Percentiles rank a stretch among this genome's conserved stretches.
Conservation (phyloP, 2,888 invertebrate species). For the Diarsia rubi region DNA sequence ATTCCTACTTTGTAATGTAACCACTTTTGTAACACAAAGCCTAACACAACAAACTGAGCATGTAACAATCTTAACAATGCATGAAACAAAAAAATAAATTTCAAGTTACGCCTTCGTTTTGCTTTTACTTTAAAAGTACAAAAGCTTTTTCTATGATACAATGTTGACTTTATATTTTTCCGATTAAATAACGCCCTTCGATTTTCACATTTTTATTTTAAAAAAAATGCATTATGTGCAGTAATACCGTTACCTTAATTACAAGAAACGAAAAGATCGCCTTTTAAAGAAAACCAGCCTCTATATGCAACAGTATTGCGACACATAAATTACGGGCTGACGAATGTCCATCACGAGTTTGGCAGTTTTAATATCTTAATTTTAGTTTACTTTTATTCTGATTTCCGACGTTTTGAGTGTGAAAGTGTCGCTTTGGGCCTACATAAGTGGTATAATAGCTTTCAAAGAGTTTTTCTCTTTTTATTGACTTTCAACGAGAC, state of each 20-base stretch:
- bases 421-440: constrained; percentile 19
- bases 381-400: constrained; percentile 56
- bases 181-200: constrained; percentile 32
- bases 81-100: not conserved
- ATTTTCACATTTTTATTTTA: constrained; percentile 39
- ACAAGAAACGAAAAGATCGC: constrained; percentile 73
- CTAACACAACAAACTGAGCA: not conserved
- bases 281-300: constrained; percentile 74
- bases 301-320: constrained; percentile 65
- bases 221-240: constrained; percentile 42
- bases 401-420: constrained; percentile 22
- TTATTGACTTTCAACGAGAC: not conserved
- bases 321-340: constrained; percentile 73
- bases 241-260: constrained; percentile 71
- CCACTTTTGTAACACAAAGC: not conserved
- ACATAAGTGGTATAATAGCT: not conserved
- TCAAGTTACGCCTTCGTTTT: not conserved
- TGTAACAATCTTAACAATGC: constrained; percentile 4
- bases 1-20: constrained; percentile 15
- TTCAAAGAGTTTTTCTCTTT: not conserved
- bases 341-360: constrained; percentile 70
- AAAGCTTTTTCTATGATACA: constrained; percentile 1
- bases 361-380: constrained; percentile 73
- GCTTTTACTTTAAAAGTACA: not conserved
- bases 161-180: constrained; percentile 23